Evolutionary conservation across 2,888 invertebrate species (phyloP).

Genomic region (Lasius platythorax): DNA sequence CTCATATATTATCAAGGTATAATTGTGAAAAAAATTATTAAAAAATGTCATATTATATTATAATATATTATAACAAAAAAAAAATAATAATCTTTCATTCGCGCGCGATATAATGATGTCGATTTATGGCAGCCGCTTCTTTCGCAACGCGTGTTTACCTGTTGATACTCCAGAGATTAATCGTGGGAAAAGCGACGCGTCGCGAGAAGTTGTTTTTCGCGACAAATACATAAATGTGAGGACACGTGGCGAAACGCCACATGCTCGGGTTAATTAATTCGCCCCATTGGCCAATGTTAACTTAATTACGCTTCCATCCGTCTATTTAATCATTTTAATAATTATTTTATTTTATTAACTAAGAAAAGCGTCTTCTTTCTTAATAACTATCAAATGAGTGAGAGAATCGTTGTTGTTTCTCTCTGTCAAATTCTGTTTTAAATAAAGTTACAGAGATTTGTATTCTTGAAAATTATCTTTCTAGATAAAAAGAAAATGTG

Average conservation of each 20-base stretch:
- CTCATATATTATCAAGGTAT: not conserved
- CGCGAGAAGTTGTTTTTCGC: slow-evolving; percentile 65
- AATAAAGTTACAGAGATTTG: not conserved
- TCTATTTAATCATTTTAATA: not conserved
- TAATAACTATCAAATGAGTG: not conserved
- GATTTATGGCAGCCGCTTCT: not conserved
- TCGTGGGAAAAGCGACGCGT: slow-evolving; percentile 68
- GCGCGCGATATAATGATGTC: not conserved
- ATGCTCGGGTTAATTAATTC: slow-evolving; percentile 21
- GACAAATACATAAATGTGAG: slow-evolving; percentile 58
- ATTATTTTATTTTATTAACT: not conserved
- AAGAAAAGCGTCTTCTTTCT: not conserved
- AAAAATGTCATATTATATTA: not conserved
- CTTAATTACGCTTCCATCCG: not conserved
- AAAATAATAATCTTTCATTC: not conserved
- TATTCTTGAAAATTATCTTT: not conserved
- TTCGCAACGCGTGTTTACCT: slow-evolving; percentile 21
- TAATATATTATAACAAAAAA: not conserved
- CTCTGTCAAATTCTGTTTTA: not conserved
- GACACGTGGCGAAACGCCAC: slow-evolving; percentile 23
- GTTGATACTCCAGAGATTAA: slow-evolving; percentile 63
- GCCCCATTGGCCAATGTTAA: not conserved
- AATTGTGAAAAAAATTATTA: not conserved
- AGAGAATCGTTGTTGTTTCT: not conserved
- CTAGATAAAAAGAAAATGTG: not conserved